phyloP scores from a whole-genome alignment of 2,797 vertebrate species.

The Cyprinodon diabolis region DNA sequence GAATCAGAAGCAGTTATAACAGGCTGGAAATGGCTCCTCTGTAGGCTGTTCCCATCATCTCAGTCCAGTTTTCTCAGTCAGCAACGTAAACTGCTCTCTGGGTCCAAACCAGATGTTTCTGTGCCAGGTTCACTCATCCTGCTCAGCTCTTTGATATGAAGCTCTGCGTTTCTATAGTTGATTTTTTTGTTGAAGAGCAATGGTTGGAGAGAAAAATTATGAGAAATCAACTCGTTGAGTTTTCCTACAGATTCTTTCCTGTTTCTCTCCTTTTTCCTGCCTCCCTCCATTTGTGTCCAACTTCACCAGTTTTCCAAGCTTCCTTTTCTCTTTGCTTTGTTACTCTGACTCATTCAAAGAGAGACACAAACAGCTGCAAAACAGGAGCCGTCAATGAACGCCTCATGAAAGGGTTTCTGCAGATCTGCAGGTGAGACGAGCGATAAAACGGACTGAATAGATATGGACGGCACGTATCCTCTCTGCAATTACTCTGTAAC shows the following conservation, averaged over 20 bases:
- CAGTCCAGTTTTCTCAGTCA: background rate
- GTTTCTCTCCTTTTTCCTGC: background rate
- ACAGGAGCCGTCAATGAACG: no score
- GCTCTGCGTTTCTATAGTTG: background rate
- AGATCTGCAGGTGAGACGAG: background rate
- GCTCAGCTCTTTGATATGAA: background rate
- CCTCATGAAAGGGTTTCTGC: background rate
- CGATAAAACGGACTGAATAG: background rate
- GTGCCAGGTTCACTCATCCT: background rate
- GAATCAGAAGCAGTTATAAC: no score
- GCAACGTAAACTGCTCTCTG: background rate
- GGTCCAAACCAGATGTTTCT: background rate
- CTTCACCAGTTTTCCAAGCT: background rate
- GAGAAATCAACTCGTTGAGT: background rate
- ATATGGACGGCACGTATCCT: background rate
- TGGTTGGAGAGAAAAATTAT: background rate
- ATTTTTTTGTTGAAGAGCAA: background rate
- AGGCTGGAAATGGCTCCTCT: background rate
- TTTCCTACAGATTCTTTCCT: background rate
- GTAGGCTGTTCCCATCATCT: background rate
- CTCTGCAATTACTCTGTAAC: constrained; percentile 3
- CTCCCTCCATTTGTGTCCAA: background rate
- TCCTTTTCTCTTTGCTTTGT: no score
- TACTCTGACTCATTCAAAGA: background rate
- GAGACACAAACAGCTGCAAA: no score